phyloP scores from a whole-genome alignment of 2,888 invertebrate species.

The Leptogaster cylindrica region DNA sequence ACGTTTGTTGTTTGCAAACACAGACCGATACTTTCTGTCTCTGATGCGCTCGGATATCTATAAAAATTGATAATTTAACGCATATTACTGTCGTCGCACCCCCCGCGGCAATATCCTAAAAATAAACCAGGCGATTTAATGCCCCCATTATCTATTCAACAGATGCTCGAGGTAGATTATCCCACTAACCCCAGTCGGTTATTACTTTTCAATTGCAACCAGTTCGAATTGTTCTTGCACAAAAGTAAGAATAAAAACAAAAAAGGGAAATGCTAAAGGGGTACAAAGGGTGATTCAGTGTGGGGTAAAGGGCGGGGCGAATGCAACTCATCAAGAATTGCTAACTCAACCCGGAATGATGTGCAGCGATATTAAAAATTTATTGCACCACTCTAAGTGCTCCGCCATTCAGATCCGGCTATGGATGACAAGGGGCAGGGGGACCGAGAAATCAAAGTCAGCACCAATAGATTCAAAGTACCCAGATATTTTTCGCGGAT shows the following conservation, averaged over 20 bases:
- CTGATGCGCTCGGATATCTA: no score
- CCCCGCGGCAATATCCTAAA: constrained; percentile 16
- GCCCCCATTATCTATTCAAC: constrained; percentile 29
- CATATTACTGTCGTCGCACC: not conserved
- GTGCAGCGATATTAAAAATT: constrained; percentile 46
- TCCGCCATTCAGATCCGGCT: constrained; percentile 13
- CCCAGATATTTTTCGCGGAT: constrained; percentile 22
- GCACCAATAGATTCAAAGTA: constrained; percentile 33
- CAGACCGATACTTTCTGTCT: no score
- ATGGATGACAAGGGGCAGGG: not conserved
- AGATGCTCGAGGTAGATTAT: constrained; percentile 28
- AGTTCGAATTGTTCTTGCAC: constrained; percentile 26
- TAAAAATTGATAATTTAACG: not conserved
- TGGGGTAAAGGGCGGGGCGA: not conserved
- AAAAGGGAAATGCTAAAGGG: not conserved
- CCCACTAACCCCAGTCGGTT: constrained; percentile 37
- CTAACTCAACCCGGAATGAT: constrained; percentile 40
- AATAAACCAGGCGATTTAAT: constrained; percentile 14
- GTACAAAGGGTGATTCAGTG: not conserved
- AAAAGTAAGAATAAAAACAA: constrained; percentile 38
- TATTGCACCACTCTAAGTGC: constrained; percentile 44
- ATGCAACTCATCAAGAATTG: constrained; percentile 44
- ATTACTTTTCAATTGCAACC: constrained; percentile 46
- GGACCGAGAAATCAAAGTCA: constrained; percentile 19
- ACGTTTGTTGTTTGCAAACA: no score